Evolutionary conservation across 2,888 invertebrate species (phyloP), one percentile per base, ranked within the genome.

Genomic region (Baronia brevicornis): DNA sequence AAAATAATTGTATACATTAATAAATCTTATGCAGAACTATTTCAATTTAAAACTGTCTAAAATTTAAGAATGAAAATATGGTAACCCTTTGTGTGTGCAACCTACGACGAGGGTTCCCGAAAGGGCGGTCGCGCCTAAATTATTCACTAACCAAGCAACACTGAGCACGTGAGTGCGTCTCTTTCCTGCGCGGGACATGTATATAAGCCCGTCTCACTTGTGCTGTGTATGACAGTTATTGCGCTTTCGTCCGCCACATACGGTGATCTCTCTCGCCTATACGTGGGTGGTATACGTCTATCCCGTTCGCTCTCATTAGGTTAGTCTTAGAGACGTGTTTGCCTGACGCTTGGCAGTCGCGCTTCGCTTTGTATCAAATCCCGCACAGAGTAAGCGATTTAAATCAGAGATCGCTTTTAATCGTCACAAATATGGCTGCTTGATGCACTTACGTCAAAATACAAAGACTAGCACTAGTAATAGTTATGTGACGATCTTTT

Each of bases 221-320:
- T 32, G 13, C 43, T 48, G 50, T 62, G 52, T 62, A 67, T 63
- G 44, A 63, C 53, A 55, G 58, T 57, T 63, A 67, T 75, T 82
- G 82, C 80, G 79, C 82, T 79, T 84, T 80, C 74, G 73, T 38
- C 75, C 68, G 80, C 78, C 79, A 57, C 60, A 64, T 71, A 69
- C 34, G 42, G 63, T 72, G 36, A 58, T 67, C 72, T 53, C 68
- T 30, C 24, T 77, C 54, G 29, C 31, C 5, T 29, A 3, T 42
- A 36, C 1, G 13, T 15, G n/a, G 0, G 1, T 2, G 7, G 39
- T 44, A 41, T 74, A 51, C 41, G 32, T 41, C 40, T 41, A 52
- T 78, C 72, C 60, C 72, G 42, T 49, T 80, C 60, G 47, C 70
- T 71, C 77, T 82, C 79, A 84, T 84, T 82, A 82, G 80, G 80